phyloP scores from a whole-genome alignment of 2,113 vertebrate genomes.

The Callaeas wilsoni region DNA sequence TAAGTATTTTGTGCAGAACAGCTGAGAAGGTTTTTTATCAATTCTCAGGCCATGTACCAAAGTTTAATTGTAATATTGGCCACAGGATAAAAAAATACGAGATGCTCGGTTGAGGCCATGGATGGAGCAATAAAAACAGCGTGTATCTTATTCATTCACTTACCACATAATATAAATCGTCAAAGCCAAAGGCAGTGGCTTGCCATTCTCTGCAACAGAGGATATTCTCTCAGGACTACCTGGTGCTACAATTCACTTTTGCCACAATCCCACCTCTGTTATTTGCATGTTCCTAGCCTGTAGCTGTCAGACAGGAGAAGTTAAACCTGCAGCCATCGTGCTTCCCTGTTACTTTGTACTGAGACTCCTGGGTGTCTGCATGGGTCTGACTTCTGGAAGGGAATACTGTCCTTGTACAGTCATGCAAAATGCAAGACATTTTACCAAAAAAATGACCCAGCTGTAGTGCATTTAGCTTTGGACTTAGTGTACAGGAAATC shows the following conservation, averaged over 20 bases:
- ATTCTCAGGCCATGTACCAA: background rate
- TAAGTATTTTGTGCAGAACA: constrained; percentile 14
- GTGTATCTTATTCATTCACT: background rate
- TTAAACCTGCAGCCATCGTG: accelerated
- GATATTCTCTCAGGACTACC: background rate
- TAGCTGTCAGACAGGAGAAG: background rate
- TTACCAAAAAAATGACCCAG: background rate
- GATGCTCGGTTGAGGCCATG: background rate
- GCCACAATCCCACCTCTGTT: background rate
- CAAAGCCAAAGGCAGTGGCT: background rate
- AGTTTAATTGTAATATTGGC: background rate
- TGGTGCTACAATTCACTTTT: background rate
- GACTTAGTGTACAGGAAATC: background rate
- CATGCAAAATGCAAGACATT: background rate
- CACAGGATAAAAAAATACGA: background rate
- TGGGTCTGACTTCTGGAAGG: background rate
- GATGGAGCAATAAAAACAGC: background rate
- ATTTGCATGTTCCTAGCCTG: background rate
- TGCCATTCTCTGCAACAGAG: background rate
- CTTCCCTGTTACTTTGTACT: background rate
- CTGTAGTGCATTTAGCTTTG: background rate
- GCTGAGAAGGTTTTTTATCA: background rate
- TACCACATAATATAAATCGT: background rate
- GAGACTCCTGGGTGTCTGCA: background rate
- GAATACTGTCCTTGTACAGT: background rate